Conservation (phyloP, 2,888 invertebrate species). For the Trissolcus brochymenae region DNA sequence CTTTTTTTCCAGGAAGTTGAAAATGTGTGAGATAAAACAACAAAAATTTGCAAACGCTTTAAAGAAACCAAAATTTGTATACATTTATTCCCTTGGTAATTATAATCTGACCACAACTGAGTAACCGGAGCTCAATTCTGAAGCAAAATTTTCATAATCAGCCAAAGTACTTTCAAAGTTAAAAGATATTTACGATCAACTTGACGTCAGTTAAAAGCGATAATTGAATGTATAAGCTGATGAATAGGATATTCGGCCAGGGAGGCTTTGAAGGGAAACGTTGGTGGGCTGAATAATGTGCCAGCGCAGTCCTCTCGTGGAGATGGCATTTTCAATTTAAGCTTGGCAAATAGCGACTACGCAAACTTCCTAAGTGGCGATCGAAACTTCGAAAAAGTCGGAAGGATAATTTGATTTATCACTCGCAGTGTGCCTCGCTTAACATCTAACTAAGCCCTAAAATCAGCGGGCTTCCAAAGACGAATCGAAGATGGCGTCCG, state of each 20-base stretch:
- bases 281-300: conserved; percentile 32
- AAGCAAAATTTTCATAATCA: too few species aligned
- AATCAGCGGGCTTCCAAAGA: conserved; percentile 38
- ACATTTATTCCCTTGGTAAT: too few species aligned
- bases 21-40: too few species aligned
- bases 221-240: conserved; percentile 40
- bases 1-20: too few species aligned
- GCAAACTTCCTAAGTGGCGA: conserved; percentile 53
- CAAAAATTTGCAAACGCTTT: too few species aligned
- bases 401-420: conserved; percentile 73
- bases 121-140: too few species aligned
- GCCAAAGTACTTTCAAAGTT: too few species aligned
- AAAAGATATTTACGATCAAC: too few species aligned
- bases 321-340: conserved; percentile 57
- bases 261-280: conserved; percentile 13
- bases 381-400: conserved; percentile 67
- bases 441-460: conserved; percentile 32
- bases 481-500: conserved; percentile 13
- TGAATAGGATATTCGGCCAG: conserved; percentile 22
- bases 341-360: conserved; percentile 49
- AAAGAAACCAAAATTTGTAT: too few species aligned
- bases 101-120: too few species aligned
- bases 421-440: conserved; percentile 57
- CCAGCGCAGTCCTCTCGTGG: conserved; percentile 17
- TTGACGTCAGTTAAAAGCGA: conserved; percentile 25